Conservation (phyloP, 2,888 invertebrate species). For the Podotricha telesiphe region DNA sequence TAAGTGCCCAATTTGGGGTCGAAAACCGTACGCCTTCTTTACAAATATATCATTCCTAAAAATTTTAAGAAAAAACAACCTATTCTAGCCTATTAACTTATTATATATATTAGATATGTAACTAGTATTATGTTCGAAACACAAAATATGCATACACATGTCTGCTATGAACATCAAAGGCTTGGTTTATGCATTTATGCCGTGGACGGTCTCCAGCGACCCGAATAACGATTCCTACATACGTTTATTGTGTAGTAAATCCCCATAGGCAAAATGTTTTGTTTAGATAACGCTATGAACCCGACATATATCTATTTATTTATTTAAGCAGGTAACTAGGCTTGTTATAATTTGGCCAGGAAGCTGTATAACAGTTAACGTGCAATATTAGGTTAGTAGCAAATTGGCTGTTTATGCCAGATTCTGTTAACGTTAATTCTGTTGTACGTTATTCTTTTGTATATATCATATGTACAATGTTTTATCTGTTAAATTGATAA, state of each 20-base stretch:
- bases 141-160: slow-evolving; percentile 29
- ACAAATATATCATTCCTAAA: neutral
- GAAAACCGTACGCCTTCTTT: no score
- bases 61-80: neutral
- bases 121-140: slow-evolving; percentile 3
- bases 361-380: slow-evolving; percentile 15
- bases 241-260: slow-evolving; percentile 72
- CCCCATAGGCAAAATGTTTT: slow-evolving; percentile 40
- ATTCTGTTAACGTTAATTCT: no score
- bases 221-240: slow-evolving; percentile 50
- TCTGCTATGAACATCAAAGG: slow-evolving; percentile 30
- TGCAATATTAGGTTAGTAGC: slow-evolving; percentile 11
- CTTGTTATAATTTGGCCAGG: slow-evolving; percentile 30
- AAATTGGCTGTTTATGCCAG: neutral
- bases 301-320: slow-evolving; percentile 34
- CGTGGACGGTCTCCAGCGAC: slow-evolving; percentile 44
- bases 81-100: neutral
- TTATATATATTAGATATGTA: neutral
- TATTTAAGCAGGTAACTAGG: slow-evolving; percentile 33
- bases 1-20: no score
- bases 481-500: no score
- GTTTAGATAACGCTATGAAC: slow-evolving; percentile 27
- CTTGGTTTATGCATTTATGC: slow-evolving; percentile 35
- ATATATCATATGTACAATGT: no score
- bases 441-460: no score